A percentile compares a stretch with the other conserved stretches of the same genome.
Evolutionary conservation across 1,140 invertebrate species (phyloP).

Genomic region (Zaprionus vittiger): DNA sequence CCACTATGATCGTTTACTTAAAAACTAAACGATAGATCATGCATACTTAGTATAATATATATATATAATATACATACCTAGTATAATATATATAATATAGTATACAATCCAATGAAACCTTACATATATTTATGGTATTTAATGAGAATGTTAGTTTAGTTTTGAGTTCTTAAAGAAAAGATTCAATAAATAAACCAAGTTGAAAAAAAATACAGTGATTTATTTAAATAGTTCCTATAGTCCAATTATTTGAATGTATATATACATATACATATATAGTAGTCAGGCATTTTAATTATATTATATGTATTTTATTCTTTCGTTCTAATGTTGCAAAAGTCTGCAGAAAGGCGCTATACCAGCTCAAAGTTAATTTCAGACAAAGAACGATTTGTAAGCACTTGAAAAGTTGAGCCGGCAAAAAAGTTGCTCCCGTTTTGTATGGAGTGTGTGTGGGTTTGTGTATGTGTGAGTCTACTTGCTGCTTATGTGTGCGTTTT

Average conservation of each 20-base stretch:
- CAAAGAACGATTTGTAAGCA: slow-evolving; percentile 52
- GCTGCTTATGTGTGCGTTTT: slow-evolving; percentile 58
- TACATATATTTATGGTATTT: no score
- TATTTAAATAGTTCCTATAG: no score
- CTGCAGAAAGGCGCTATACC: not conserved
- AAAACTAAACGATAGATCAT: not conserved
- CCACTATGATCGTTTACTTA: not conserved
- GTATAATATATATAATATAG: no score
- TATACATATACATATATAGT: no score
- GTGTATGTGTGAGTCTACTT: slow-evolving; percentile 8
- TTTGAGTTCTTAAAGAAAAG: no score
- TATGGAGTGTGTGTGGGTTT: slow-evolving; percentile 26
- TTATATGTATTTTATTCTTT: not conserved
- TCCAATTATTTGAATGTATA: no score
- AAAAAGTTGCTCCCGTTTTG: slow-evolving; percentile 52
- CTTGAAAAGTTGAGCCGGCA: slow-evolving; percentile 50
- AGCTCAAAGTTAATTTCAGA: not conserved
- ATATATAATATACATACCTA: no score
- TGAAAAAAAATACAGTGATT: no score
- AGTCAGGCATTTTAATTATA: no score
- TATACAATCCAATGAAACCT: no score
- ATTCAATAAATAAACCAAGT: no score
- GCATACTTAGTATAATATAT: not conserved
- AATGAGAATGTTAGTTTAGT: no score
- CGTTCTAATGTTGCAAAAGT: not conserved